phyloP scores from a whole-genome alignment of 2,888 invertebrate species.

The Labia minor region DNA sequence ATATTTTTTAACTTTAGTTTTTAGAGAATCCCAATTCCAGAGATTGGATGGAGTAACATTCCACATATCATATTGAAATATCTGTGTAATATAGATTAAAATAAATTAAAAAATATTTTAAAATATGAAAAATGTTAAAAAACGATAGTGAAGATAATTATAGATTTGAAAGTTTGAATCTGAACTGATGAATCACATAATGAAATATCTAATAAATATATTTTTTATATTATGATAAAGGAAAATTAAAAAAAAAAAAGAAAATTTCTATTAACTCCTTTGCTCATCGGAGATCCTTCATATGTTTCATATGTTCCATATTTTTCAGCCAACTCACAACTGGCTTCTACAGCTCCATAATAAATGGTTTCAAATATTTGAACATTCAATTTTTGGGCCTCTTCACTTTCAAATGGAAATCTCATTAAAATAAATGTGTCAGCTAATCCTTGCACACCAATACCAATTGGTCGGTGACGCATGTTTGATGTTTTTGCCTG shows the following conservation, averaged over 20 bases:
- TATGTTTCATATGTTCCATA: slow-evolving; percentile 48
- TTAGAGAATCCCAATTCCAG: slow-evolving; percentile 45
- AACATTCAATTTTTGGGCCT: slow-evolving; percentile 44
- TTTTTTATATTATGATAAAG: too few relatives aligned
- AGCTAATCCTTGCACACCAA: slow-evolving; percentile 52
- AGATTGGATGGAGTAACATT: slow-evolving; percentile 35
- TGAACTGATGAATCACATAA: too few relatives aligned
- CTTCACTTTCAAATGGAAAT: slow-evolving; percentile 43
- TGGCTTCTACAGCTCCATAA: slow-evolving; percentile 46
- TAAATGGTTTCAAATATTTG: slow-evolving; percentile 53
- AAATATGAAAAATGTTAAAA: too few relatives aligned
- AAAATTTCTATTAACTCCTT: slow-evolving; percentile 34
- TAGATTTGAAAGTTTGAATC: too few relatives aligned
- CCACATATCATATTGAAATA: not conserved
- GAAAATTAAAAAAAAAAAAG: slow-evolving; percentile 17
- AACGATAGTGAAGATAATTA: too few relatives aligned
- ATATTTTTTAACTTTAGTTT: slow-evolving; percentile 43
- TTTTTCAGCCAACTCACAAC: slow-evolving; percentile 45
- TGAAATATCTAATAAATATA: too few relatives aligned
- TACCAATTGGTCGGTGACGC: slow-evolving; percentile 33
- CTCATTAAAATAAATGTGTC: slow-evolving; percentile 51
- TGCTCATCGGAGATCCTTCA: slow-evolving; percentile 46
- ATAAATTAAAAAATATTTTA: too few relatives aligned
- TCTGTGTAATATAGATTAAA: too few relatives aligned
- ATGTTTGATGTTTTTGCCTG: slow-evolving; percentile 41